Base-by-base conservation (phyloP, 2,888 invertebrate species). In the Desoria tigrina region DNA sequence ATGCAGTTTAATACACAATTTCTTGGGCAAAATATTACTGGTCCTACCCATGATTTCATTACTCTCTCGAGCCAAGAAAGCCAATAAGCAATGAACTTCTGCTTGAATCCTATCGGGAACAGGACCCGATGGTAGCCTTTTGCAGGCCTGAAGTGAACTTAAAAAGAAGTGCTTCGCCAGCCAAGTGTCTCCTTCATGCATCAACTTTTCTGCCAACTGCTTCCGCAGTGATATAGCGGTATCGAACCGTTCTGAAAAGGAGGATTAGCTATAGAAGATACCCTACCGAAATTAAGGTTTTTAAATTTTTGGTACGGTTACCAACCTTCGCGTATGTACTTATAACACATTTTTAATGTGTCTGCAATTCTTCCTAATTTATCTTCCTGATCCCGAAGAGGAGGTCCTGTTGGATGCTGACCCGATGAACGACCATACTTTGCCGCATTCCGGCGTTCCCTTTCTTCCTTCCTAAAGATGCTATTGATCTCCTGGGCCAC, bases 81-180 rank as follows among this genome's bases (percentile, higher is more conserved):
- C 75, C 11, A 73, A 55, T 0, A 73, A 49, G 60, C 72, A 73
- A 42, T 71, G 71, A 24, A 69, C 62, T 61, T 73, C 72, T 26
- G 75, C 72, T 54, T 66, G 65, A 18, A 68, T 65, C 50, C 23
- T 51, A 6, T 51, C 27, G 4, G 27, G 6, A 4, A 37, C 24
- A 42, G 26, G 42, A 56, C 45, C 51, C 7, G 18, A 23, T 21
- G 27, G 32, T 55, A 68, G 63, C 63, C 63, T 68, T 45, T 61
- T 55, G 18, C 63, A 67, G 18, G 60, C 53, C 42, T 56, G 50
- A 2, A 69, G 49, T 32, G 60, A 55, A 21, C 63, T 62, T 42
- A 65, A 57, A 50, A 69, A 63, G n/a, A 74, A 67, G 57, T 66
- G 54, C 18, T 63, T 61, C 0, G 68, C 57, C 3, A 72, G 42